phyloP scores from a whole-genome alignment of 64 coral and sea anemone genomes.

The Montipora efflorescens region DNA sequence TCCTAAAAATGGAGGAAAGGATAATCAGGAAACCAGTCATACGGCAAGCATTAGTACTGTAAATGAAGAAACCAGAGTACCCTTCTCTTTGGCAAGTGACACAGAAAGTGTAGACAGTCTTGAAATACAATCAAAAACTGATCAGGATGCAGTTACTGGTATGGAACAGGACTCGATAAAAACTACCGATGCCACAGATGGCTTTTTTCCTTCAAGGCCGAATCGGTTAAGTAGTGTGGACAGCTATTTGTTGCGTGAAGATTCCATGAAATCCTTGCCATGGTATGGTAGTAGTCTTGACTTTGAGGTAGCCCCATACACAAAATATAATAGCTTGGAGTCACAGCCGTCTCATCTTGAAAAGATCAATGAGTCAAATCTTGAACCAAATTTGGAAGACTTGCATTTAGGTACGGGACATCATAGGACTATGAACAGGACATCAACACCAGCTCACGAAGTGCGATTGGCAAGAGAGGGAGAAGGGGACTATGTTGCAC shows the following conservation, averaged over 20 bases:
- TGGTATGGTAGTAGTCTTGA: conserved; percentile 84
- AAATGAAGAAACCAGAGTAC: conserved; percentile 7
- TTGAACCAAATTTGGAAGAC: conserved; percentile 62
- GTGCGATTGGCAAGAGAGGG: conserved; percentile 45
- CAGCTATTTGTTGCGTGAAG: conserved; percentile 37
- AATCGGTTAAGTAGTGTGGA: conserved; percentile 36
- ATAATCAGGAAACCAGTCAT: conserved; percentile 17
- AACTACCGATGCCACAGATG: neutral
- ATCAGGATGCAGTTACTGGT: conserved; percentile 49
- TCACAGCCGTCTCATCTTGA: conserved; percentile 38
- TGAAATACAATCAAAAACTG: conserved; percentile 54
- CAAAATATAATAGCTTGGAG: conserved; percentile 34
- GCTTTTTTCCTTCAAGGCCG: neutral
- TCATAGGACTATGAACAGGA: conserved; percentile 55
- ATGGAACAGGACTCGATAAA: conserved; percentile 37
- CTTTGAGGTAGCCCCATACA: conserved; percentile 59
- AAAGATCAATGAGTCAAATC: conserved; percentile 75
- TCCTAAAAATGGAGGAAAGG: conserved; percentile 22
- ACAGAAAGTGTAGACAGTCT: conserved; percentile 73
- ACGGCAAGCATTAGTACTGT: neutral
- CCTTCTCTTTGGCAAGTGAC: conserved; percentile 47
- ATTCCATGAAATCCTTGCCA: conserved; percentile 73
- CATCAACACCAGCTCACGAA: conserved; percentile 48
- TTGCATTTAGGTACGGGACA: conserved; percentile 24
- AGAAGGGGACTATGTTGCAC: conserved; percentile 12